Conservation (phyloP, 2,113 vertebrate species). For the Chitala chitala region DNA sequence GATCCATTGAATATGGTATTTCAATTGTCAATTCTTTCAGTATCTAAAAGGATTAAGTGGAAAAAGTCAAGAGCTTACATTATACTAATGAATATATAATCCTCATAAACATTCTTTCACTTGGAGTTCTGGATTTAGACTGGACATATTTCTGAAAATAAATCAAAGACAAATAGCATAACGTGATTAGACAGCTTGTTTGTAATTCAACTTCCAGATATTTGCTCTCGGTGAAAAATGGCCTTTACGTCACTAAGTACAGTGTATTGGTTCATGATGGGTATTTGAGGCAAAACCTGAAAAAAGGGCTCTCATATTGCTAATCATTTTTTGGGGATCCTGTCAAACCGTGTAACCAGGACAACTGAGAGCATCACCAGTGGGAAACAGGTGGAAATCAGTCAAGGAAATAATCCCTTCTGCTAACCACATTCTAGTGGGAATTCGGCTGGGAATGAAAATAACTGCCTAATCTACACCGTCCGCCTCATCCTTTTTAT, state of each 20-base stretch:
- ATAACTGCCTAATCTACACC: too few relatives aligned
- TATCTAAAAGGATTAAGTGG: too few relatives aligned
- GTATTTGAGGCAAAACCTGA: constrained; percentile 16
- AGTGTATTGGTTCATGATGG: constrained; percentile 13
- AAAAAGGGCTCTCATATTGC: constrained; percentile 17
- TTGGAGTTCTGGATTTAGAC: background rate
- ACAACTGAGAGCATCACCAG: background rate
- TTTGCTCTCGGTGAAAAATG: constrained; percentile 11
- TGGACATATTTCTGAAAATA: background rate
- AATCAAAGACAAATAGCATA: background rate
- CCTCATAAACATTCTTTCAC: background rate
- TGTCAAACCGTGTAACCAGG: constrained; percentile 10
- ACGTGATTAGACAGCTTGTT: background rate
- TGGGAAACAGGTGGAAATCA: background rate
- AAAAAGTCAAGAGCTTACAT: too few relatives aligned
- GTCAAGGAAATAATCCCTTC: background rate
- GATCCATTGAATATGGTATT: too few relatives aligned
- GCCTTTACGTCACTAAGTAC: constrained; percentile 15
- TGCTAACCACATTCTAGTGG: background rate
- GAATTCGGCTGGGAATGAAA: too few relatives aligned
- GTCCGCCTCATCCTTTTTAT: too few relatives aligned
- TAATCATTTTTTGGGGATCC: constrained; percentile 13
- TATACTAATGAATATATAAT: background rate
- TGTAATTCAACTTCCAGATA: constrained; percentile 7
- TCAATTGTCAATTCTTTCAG: too few relatives aligned